Percentiles rank a stretch among this genome's conserved stretches.
These are phyloP conservation scores for Eilema depressum DNA, from an alignment of 2,888 invertebrate genomes.

Conservation along the genomic window DNA sequence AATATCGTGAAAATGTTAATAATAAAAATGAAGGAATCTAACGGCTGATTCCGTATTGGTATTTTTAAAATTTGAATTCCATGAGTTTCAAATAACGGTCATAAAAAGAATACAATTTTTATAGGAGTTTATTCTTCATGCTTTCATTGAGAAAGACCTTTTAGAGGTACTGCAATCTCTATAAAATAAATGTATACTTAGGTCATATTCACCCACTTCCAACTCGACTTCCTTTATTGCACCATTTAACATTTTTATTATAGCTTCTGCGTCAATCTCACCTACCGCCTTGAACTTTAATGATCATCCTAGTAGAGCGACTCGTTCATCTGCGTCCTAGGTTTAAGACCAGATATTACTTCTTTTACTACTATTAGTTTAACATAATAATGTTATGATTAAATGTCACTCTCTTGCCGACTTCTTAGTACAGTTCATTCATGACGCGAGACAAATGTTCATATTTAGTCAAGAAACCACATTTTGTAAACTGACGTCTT, in stretches of 20 bases:
- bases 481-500: too few relatives aligned
- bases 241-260: conserved; percentile 1
- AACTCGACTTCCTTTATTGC: conserved; percentile 2
- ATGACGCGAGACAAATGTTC: too few relatives aligned
- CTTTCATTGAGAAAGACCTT: background rate
- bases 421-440: too few relatives aligned
- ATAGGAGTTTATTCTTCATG: background rate
- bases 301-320: background rate
- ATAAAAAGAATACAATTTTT: background rate
- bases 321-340: background rate
- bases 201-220: background rate
- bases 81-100: background rate
- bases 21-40: background rate
- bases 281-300: background rate
- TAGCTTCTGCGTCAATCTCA: background rate
- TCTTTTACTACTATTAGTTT: background rate
- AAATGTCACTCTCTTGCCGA: background rate
- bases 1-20: background rate
- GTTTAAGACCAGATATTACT: background rate
- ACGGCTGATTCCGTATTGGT: too few relatives aligned
- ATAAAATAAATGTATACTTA: background rate
- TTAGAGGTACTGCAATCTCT: background rate
- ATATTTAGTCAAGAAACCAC: too few relatives aligned
- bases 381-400: background rate
- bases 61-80: background rate